phyloP scores from a whole-genome alignment of 2,797 vertebrate species.

The Sebastes trivittatus region DNA sequence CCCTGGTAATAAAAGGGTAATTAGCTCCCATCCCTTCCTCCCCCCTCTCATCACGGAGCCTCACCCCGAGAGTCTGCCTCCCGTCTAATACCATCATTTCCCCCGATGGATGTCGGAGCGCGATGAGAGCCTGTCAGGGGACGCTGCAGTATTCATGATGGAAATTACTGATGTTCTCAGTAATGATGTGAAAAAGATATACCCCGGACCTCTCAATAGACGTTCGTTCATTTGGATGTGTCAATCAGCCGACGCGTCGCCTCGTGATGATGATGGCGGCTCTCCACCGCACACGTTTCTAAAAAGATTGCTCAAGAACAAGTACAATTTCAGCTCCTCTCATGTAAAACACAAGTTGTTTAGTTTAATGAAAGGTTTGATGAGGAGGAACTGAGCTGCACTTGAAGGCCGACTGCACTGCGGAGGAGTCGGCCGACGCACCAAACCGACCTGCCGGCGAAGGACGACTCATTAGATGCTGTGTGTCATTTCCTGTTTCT shows the following conservation, averaged over 20 bases:
- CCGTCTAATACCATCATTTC: slow-evolving; percentile 75
- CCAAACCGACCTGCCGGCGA: background rate
- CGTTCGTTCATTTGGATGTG: slow-evolving; percentile 57
- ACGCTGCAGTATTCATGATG: slow-evolving; percentile 67
- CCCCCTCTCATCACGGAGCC: slow-evolving; percentile 59
- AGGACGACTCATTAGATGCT: background rate
- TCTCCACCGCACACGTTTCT: slow-evolving; percentile 30
- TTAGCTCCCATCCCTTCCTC: slow-evolving; percentile 60
- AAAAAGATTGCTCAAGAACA: slow-evolving; percentile 5
- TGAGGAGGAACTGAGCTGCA: slow-evolving; percentile 17
- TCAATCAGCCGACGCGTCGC: slow-evolving; percentile 57
- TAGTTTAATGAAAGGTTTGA: slow-evolving; percentile 46
- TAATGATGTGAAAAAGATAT: slow-evolving; percentile 75
- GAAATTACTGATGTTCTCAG: slow-evolving; percentile 75
- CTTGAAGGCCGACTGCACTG: background rate
- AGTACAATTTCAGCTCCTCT: slow-evolving; percentile 25
- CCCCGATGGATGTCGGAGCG: slow-evolving; percentile 65
- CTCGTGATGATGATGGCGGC: background rate
- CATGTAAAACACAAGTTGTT: slow-evolving; percentile 17
- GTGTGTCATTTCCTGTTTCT: background rate
- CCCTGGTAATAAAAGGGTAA: slow-evolving; percentile 77
- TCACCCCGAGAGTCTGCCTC: slow-evolving; percentile 63
- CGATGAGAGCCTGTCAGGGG: slow-evolving; percentile 69
- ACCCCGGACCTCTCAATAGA: slow-evolving; percentile 48
- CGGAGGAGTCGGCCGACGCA: background rate